Evolutionary conservation across 2,888 invertebrate genomes (phyloP).

Genomic region (Antheraea assamensis): DNA sequence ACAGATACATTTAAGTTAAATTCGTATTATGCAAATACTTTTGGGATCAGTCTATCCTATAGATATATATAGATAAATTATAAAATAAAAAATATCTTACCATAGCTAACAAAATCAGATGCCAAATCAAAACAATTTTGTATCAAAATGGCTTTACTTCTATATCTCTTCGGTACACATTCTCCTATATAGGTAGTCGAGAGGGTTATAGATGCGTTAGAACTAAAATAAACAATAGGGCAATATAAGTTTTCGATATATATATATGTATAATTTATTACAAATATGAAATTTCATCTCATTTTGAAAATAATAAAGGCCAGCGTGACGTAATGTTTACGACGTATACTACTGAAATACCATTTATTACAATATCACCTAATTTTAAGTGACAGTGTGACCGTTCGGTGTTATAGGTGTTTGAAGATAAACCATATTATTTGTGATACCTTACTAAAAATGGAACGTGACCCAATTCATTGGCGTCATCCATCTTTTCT

Average conservation of each 20-base stretch:
- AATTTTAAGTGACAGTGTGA: background rate
- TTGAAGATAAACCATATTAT: too few species aligned
- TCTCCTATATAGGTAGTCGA: constrained; percentile 79
- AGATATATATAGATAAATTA: too few species aligned
- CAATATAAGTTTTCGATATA: background rate
- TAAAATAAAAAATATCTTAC: constrained; percentile 30
- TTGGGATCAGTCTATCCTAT: background rate
- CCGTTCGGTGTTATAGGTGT: too few species aligned
- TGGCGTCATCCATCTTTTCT: too few species aligned
- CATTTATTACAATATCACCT: too few species aligned
- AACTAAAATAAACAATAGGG: constrained; percentile 41
- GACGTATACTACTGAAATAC: too few species aligned
- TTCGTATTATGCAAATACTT: background rate
- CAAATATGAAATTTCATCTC: too few species aligned
- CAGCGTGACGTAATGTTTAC: too few species aligned
- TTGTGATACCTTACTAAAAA: too few species aligned
- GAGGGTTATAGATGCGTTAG: constrained; percentile 61
- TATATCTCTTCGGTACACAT: constrained; percentile 47
- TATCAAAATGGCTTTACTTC: constrained; percentile 54
- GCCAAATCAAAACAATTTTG: constrained; percentile 51
- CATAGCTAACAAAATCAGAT: constrained; percentile 46
- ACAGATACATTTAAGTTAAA: background rate
- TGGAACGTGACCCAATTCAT: too few species aligned
- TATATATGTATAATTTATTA: too few species aligned
- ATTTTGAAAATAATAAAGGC: background rate